Evolutionary conservation across 2,113 vertebrate species (phyloP), one percentile per base, ranked within the genome.

Genomic region (Paracanthobrama guichenoti): DNA sequence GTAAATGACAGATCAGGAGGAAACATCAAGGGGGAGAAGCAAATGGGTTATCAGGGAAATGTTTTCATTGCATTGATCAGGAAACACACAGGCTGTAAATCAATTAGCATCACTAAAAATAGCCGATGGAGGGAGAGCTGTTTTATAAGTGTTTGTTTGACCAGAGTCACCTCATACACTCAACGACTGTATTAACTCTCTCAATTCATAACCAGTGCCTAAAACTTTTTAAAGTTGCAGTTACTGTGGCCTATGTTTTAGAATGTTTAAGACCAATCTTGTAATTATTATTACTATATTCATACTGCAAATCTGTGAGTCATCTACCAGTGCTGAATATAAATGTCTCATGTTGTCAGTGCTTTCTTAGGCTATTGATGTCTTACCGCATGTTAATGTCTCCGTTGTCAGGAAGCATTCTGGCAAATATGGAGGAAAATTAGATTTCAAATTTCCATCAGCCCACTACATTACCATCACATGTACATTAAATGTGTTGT

Each of bases 81-180:
- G 39, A 48, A 79, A 81, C 57, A 57, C 14, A 67, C 55, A 35
- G 53, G 48, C 44, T 12, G 20, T 76, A 80, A 83, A 88, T 85
- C 81, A 82, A 86, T 88, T 86, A 81, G 57, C 39, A 44, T 35
- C 14, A 42, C 73, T 76, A 71, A 76, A 84, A 88, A 86, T 88
- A 88, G 66, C 78, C 57, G 18, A 59, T 20, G 78, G 44, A 13
- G 18, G 57, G 24, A 71, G 55, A 62, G 78, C 35, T 60, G 79
- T 59, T 48, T 78, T 73, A 48, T 83, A 69, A 71, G 50, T 66
- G 81, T 79, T 50, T 77, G 62, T 86, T 39, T 84, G 44, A 59
- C 53, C 53, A n/a, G 35, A 60, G 10, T 78, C 76, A 26, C 39
- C n/a, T 79, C 77, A 79, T 16, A 79, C 16, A 44, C 14, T 42